These are phyloP conservation scores for Lymantria monacha DNA, from an alignment of 2,888 invertebrate species.

Conservation along the genomic window DNA sequence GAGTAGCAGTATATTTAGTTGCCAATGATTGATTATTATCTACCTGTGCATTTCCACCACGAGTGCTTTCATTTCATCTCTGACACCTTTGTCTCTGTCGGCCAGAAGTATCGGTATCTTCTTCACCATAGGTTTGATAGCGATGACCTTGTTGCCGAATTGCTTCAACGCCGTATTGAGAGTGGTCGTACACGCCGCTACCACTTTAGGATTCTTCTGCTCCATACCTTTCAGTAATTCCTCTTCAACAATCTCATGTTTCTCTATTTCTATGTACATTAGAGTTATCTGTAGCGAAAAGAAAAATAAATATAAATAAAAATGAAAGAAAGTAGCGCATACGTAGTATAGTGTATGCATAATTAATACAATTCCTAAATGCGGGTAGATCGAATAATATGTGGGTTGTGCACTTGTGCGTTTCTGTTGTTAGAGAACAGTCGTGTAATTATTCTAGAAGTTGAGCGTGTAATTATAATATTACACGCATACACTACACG, in stretches of 20 bases:
- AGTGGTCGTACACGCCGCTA: constrained; percentile 90
- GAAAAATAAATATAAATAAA: background rate
- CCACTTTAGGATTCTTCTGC: constrained; percentile 98
- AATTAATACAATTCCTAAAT: too few species aligned
- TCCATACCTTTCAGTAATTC: constrained; percentile 96
- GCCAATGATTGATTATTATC: too few species aligned
- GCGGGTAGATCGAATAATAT: too few species aligned
- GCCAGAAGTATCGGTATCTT: constrained; percentile 92
- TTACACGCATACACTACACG: too few species aligned
- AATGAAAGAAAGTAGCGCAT: background rate
- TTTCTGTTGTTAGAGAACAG: too few species aligned
- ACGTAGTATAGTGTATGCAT: too few species aligned
- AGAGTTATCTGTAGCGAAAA: constrained; percentile 86
- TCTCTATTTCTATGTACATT: constrained; percentile 98
- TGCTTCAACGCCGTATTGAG: constrained; percentile 90
- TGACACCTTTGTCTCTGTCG: constrained; percentile 94
- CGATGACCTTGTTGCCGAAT: constrained; percentile 96
- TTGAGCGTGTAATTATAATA: too few species aligned
- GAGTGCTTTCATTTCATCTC: constrained; percentile 95
- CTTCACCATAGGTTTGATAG: constrained; percentile 93
- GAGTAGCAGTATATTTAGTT: too few species aligned
- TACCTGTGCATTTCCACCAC: constrained; percentile 95
- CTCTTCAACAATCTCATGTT: constrained; percentile 93
- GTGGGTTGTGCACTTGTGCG: too few species aligned
- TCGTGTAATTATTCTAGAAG: too few species aligned